Conservation (phyloP, 1,140 invertebrate genomes). For the Charaxes varanes region DNA sequence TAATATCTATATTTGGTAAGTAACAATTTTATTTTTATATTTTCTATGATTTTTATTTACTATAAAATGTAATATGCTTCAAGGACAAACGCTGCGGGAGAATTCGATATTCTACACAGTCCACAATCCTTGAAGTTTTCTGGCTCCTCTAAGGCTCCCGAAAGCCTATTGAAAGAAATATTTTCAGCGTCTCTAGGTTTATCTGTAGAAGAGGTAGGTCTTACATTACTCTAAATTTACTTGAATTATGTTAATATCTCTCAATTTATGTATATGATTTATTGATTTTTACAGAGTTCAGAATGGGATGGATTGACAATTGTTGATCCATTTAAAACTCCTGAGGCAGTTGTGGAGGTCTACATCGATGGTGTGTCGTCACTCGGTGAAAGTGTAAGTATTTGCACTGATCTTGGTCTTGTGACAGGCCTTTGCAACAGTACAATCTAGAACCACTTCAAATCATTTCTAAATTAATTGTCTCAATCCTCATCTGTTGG, state of each 20-base stretch:
- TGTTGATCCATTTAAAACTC: constrained; percentile 83
- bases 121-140: constrained; percentile 80
- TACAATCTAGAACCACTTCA: background rate
- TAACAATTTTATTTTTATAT: constrained; percentile 12
- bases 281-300: constrained; percentile 71
- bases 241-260: constrained; percentile 1
- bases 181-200: constrained; percentile 81
- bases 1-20: constrained; percentile 56
- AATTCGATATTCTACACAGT: constrained; percentile 79
- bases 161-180: constrained; percentile 82
- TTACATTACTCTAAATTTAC: too few relatives aligned
- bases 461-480: too few relatives aligned
- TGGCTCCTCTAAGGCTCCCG: constrained; percentile 60
- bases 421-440: background rate
- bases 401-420: too few relatives aligned
- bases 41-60: background rate
- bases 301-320: constrained; percentile 83
- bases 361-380: constrained; percentile 81
- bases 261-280: background rate
- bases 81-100: constrained; percentile 78
- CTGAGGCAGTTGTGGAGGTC: constrained; percentile 84
- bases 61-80: constrained; percentile 17
- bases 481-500: too few relatives aligned
- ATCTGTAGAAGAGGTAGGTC: constrained; percentile 76
- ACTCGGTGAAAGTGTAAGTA: constrained; percentile 57